Percentiles rank a stretch among this genome's conserved stretches.
Conservation (phyloP, 1,140 invertebrate species). For the Saccostrea cuccullata region DNA sequence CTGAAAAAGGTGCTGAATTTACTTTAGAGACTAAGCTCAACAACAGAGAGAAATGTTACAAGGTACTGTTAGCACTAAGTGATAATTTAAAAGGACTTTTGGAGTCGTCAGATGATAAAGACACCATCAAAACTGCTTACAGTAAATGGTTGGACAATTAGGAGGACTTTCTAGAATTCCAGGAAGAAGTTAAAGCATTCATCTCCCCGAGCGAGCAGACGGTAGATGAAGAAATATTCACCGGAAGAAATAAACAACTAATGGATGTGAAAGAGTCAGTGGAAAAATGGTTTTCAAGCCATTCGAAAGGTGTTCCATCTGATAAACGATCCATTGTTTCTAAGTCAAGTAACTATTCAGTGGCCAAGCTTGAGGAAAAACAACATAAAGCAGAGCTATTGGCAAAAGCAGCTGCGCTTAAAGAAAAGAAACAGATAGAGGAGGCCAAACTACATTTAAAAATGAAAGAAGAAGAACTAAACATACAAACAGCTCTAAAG, state of each 20-base stretch:
- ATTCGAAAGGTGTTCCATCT: not conserved
- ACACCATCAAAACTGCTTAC: not conserved
- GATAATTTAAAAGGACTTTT: not conserved
- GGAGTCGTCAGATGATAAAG: not conserved
- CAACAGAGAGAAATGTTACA: not conserved
- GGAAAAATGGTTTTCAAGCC: conserved; percentile 35
- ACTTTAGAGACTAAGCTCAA: not conserved
- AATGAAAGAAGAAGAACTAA: conserved; percentile 53
- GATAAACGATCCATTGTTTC: not conserved
- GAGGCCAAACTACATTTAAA: conserved; percentile 46
- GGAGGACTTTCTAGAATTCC: conserved; percentile 30
- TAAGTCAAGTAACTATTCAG: conserved; percentile 11
- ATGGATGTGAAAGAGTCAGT: not conserved
- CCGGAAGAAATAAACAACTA: conserved; percentile 18
- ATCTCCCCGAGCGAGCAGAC: not conserved
- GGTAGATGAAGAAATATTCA: conserved; percentile 10
- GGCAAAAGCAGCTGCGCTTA: conserved; percentile 34
- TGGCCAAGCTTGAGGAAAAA: conserved; percentile 42
- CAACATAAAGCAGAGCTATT: conserved; percentile 45
- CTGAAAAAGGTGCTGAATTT: conserved; percentile 27
- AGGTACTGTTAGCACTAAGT: conserved; percentile 12
- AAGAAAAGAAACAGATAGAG: conserved; percentile 39
- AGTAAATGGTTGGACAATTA: conserved; percentile 17
- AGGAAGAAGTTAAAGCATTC: conserved; percentile 21
- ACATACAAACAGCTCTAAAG: conserved; percentile 49